A percentile compares a stretch with the other conserved stretches of the same genome.
Evolutionary conservation across 92 coral and sea anemone species (phyloP).

Genomic region (Siderastrea siderea): DNA sequence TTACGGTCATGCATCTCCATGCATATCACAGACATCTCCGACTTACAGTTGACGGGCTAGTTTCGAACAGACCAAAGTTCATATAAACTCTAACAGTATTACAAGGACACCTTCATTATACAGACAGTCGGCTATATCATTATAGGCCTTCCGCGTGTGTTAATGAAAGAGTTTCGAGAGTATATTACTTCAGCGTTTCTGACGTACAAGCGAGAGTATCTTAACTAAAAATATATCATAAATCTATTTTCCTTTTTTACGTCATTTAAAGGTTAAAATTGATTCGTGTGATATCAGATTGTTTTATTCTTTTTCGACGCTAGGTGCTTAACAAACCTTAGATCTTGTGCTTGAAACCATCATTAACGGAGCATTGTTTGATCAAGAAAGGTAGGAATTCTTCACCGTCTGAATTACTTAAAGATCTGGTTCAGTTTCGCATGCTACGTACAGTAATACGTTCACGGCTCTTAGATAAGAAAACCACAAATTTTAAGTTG

Average conservation of each 20-base stretch:
- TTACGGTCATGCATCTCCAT: no score
- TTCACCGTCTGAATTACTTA: neutral
- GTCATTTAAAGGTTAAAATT: neutral
- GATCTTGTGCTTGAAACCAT: neutral
- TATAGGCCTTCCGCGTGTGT: no score
- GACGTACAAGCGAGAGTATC: neutral
- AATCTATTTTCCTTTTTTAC: neutral
- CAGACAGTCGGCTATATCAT: no score
- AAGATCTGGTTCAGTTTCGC: neutral
- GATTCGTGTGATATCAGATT: neutral
- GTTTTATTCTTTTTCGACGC: neutral
- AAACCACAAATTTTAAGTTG: no score
- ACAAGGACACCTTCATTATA: no score
- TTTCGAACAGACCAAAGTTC: no score
- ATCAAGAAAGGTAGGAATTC: neutral
- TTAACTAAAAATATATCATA: neutral
- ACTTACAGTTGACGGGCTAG: no score
- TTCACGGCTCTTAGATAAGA: neutral
- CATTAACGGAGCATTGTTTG: neutral
- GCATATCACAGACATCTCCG: no score
- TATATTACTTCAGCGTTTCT: neutral
- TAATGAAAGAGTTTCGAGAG: no score
- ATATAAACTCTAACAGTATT: no score
- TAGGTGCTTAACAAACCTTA: neutral
- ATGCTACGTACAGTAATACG: neutral